phyloP scores from a whole-genome alignment of 2,888 invertebrate genomes.

The Brenthis daphne region DNA sequence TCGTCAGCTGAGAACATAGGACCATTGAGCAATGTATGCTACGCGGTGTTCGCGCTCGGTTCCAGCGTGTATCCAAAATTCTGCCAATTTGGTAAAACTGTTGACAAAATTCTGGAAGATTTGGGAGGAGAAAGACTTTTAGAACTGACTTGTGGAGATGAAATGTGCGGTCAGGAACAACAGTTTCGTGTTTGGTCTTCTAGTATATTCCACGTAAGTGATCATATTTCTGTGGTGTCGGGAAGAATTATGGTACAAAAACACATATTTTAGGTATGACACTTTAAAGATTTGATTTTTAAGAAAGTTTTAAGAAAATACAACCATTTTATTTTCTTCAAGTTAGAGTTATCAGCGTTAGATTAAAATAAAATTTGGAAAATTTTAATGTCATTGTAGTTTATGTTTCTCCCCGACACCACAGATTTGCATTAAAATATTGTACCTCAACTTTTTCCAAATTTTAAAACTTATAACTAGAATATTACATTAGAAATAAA shows the following conservation, averaged over 20 bases:
- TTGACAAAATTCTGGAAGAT: slow-evolving; percentile 93
- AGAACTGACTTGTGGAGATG: slow-evolving; percentile 92
- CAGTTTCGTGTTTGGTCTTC: slow-evolving; percentile 95
- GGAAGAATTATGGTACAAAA: no score
- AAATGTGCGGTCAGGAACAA: slow-evolving; percentile 97
- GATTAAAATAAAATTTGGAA: no score
- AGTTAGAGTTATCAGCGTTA: no score
- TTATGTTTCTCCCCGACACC: no score
- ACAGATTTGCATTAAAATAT: not conserved
- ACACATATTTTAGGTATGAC: no score
- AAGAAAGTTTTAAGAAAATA: no score
- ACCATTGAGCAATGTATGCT: slow-evolving; percentile 94
- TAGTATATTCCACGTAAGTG: slow-evolving; percentile 89
- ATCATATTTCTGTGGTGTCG: not conserved
- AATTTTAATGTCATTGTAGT: no score
- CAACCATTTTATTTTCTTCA: no score
- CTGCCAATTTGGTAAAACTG: slow-evolving; percentile 95
- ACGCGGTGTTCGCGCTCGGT: slow-evolving; percentile 96
- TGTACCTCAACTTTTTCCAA: not conserved
- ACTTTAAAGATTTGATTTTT: no score
- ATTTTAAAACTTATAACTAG: not conserved
- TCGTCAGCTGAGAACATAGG: slow-evolving; percentile 91
- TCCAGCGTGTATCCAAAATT: slow-evolving; percentile 98
- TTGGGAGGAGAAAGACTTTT: slow-evolving; percentile 93
- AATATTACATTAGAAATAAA: not conserved